Conservation (phyloP, 1,140 invertebrate species). For the Frieseomelitta varia region DNA sequence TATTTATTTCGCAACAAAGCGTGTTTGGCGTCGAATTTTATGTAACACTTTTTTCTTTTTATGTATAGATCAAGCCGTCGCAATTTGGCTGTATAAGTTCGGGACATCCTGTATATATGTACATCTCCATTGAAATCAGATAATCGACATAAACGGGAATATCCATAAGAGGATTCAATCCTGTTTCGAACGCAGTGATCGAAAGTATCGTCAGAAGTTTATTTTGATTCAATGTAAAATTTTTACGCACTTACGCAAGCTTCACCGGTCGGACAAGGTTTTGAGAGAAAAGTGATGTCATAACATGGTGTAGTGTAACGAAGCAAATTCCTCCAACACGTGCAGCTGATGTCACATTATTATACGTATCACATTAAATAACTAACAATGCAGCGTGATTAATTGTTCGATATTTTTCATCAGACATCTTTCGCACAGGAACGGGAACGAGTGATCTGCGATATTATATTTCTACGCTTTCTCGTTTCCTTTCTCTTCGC, state of each 20-base stretch:
- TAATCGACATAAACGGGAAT: background rate
- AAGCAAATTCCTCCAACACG: conserved; percentile 29
- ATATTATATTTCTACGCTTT: conserved; percentile 52
- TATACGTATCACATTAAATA: background rate
- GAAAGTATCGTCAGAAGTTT: background rate
- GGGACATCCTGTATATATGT: too few relatives aligned
- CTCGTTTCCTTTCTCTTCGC: conserved; percentile 48
- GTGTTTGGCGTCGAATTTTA: too few relatives aligned
- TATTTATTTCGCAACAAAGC: too few relatives aligned
- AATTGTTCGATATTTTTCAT: background rate
- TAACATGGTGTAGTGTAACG: conserved; percentile 20
- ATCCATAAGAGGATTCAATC: background rate
- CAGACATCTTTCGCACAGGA: background rate
- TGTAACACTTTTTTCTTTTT: too few relatives aligned
- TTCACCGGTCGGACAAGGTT: conserved; percentile 54
- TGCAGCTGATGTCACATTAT: conserved; percentile 38
- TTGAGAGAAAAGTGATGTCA: conserved; percentile 64
- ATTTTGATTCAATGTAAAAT: conserved; percentile 20
- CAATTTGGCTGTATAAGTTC: too few relatives aligned
- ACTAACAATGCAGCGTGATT: background rate
- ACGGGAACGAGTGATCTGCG: background rate
- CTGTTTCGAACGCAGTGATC: too few relatives aligned
- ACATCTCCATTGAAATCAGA: background rate
- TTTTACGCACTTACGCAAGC: conserved; percentile 63
- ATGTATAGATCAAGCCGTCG: too few relatives aligned